Conservation (phyloP, 2,113 vertebrate genomes). For the Lophura nycthemera region DNA sequence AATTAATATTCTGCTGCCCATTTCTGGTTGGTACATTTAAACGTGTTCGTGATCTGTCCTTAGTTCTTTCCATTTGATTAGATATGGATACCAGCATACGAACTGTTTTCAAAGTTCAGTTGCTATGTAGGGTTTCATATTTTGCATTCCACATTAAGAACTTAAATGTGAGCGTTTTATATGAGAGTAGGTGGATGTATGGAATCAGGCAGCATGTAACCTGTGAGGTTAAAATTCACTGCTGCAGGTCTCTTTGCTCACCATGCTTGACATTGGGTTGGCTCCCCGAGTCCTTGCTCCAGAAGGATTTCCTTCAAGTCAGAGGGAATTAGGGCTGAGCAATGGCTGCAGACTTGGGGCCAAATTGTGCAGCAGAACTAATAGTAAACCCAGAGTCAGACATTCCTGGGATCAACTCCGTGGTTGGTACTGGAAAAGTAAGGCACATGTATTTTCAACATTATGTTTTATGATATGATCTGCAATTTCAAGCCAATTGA, state of each 20-base stretch:
- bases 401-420: not conserved
- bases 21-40: slow-evolving; percentile 29
- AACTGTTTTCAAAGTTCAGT: not conserved
- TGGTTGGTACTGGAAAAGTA: not conserved
- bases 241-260: not conserved
- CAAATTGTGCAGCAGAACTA: not conserved
- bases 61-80: slow-evolving; percentile 6
- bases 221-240: not conserved
- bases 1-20: not conserved
- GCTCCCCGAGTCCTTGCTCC: not conserved
- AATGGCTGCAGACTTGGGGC: not conserved
- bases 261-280: not conserved
- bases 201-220: not conserved
- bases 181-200: not conserved
- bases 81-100: not conserved
- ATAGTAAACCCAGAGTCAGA: not conserved
- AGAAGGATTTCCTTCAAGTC: not conserved
- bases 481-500: not conserved
- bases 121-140: not conserved
- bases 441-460: not conserved
- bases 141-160: not conserved
- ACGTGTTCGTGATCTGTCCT: not conserved
- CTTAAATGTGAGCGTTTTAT: not conserved
- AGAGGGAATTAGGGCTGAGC: not conserved
- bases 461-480: not conserved